Evolutionary conservation across 2,888 invertebrate species (phyloP).

Genomic region (Chymomyza amoena): DNA sequence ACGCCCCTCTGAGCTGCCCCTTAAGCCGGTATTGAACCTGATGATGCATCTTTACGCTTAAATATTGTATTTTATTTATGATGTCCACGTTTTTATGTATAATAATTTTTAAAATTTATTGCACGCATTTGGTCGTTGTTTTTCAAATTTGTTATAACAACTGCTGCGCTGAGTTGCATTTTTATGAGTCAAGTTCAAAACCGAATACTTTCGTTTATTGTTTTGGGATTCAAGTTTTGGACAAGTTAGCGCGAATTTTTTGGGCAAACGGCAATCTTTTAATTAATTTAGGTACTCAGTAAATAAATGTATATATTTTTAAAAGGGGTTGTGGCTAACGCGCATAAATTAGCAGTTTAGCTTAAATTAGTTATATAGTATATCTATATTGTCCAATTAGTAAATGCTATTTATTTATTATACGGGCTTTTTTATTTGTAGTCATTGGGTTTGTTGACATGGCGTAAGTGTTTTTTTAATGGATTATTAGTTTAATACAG

Average conservation of each 20-base stretch:
- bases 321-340: background rate
- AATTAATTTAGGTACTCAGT: background rate
- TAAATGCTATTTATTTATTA: background rate
- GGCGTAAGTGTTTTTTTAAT: background rate
- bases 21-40: background rate
- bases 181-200: conserved; percentile 5
- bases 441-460: background rate
- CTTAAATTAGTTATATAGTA: background rate
- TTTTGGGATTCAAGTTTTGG: conserved; percentile 21
- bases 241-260: background rate
- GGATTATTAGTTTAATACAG: background rate
- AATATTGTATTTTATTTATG: conserved; percentile 37
- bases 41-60: background rate
- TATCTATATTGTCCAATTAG: background rate
- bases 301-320: background rate
- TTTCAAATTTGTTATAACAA: conserved; percentile 17
- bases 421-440: background rate
- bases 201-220: conserved; percentile 12
- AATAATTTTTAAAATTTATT: conserved; percentile 31
- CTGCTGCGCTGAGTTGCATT: background rate
- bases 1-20: background rate
- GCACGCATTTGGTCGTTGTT: conserved; percentile 28
- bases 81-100: conserved; percentile 22
- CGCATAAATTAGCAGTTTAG: background rate
- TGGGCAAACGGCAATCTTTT: background rate